phyloP scores from a whole-genome alignment of 1,140 invertebrate species.

The Polypedilum vanderplanki region DNA sequence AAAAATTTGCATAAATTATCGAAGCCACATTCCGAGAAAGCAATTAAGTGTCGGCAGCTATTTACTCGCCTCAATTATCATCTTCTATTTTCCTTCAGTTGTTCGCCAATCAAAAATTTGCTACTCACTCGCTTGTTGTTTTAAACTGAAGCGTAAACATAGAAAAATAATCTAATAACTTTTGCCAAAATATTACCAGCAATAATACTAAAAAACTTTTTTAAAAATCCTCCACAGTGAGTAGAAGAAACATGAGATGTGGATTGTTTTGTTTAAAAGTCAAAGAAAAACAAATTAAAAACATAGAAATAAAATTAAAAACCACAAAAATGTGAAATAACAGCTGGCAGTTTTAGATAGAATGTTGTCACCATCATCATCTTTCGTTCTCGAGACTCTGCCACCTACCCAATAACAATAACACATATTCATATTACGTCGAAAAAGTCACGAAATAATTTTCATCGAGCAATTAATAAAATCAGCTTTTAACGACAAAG shows the following conservation, averaged over 20 bases:
- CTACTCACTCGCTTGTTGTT: neutral
- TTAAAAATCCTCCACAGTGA: neutral
- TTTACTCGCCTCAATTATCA: slow-evolving; percentile 18
- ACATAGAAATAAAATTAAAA: slow-evolving; percentile 5
- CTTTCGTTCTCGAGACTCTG: neutral
- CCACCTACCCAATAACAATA: neutral
- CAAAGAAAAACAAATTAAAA: neutral
- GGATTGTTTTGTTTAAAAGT: neutral
- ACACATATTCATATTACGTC: neutral
- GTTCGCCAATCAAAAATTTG: neutral
- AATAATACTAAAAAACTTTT: neutral
- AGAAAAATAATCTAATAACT: too few relatives aligned
- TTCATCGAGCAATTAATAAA: slow-evolving; percentile 7
- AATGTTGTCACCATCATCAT: neutral
- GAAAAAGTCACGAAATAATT: slow-evolving; percentile 4
- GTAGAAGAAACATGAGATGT: slow-evolving; percentile 6
- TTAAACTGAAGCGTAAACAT: neutral
- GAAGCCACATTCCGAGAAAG: slow-evolving; percentile 16
- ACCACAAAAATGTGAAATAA: neutral
- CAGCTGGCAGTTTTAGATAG: neutral
- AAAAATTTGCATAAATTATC: slow-evolving; percentile 20
- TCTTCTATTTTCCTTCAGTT: neutral
- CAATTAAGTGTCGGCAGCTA: slow-evolving; percentile 16
- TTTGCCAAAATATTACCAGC: neutral
- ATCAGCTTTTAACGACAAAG: slow-evolving; percentile 17